Conservation (phyloP, 2,113 vertebrate species). For the Salvelinus fontinalis region DNA sequence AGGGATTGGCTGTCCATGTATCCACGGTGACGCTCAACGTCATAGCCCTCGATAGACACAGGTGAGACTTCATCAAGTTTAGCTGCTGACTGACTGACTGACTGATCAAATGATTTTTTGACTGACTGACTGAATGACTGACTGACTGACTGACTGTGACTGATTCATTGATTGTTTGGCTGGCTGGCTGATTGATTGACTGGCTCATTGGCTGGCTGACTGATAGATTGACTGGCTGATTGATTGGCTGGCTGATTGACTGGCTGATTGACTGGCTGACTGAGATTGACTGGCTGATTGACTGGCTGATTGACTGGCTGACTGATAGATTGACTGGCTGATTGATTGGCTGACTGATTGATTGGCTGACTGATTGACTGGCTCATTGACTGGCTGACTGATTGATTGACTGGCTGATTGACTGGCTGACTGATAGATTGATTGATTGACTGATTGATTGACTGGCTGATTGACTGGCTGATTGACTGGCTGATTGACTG, state of each 20-base stretch:
- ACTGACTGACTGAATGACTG: background rate
- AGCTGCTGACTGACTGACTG: background rate
- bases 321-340: background rate
- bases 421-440: background rate
- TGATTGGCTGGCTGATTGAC: background rate
- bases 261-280: background rate
- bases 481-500: background rate
- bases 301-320: background rate
- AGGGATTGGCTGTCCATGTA: slow-evolving; percentile 91
- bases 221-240: no score
- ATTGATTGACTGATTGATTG: background rate
- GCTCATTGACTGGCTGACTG: background rate
- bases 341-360: no score
- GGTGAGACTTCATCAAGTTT: slow-evolving; percentile 62
- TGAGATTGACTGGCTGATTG: slow-evolving; percentile 13
- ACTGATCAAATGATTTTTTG: background rate
- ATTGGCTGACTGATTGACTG: background rate
- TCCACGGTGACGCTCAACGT: slow-evolving; percentile 93
- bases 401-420: background rate
- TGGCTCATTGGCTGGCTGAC: background rate
- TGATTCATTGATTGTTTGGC: background rate
- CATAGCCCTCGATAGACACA: slow-evolving; percentile 91
- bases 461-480: background rate
- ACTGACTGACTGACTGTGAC: slow-evolving; percentile 55
- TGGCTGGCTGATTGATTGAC: slow-evolving; percentile 4